These are phyloP conservation scores for Sebastes paucispinis DNA, from an alignment of 2,797 vertebrate genomes.

Conservation along the genomic window DNA sequence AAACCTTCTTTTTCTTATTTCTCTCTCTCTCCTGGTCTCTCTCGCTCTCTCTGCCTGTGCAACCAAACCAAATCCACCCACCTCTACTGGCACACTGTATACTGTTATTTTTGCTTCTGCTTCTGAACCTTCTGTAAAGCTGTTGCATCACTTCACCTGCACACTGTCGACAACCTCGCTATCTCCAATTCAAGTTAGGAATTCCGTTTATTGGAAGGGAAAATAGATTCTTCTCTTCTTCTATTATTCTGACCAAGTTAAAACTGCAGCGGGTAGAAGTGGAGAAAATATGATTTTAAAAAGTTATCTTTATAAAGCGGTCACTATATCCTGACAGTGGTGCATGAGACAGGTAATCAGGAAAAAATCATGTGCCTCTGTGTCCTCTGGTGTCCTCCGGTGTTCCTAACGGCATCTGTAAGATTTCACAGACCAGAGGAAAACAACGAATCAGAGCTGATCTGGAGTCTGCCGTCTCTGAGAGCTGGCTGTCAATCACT, in stretches of 20 bases:
- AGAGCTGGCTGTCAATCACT: too few species aligned
- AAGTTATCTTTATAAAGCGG: too few species aligned
- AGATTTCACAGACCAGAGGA: too few species aligned
- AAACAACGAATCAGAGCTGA: too few species aligned
- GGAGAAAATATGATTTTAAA: too few species aligned
- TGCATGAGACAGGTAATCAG: too few species aligned
- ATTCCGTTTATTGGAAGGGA: neutral
- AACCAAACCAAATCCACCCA: conserved; percentile 58
- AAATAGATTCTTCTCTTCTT: neutral
- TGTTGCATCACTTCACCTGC: conserved; percentile 52
- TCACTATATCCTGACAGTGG: too few species aligned
- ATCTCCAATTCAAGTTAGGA: conserved; percentile 3
- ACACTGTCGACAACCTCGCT: conserved; percentile 2
- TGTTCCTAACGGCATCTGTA: too few species aligned
- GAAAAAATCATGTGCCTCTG: too few species aligned
- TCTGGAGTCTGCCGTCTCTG: too few species aligned
- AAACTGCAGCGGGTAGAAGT: neutral
- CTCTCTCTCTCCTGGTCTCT: neutral
- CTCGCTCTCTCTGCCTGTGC: conserved; percentile 9
- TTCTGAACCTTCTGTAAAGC: conserved; percentile 44
- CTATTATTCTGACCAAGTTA: neutral
- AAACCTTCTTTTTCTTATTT: conserved; percentile 2
- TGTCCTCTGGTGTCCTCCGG: too few species aligned
- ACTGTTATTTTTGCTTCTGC: conserved; percentile 59
- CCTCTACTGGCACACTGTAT: conserved; percentile 40